Evolutionary conservation across 37 sponge, comb jelly and placozoan species (phyloP).

Genomic region (Spongia lamella): DNA sequence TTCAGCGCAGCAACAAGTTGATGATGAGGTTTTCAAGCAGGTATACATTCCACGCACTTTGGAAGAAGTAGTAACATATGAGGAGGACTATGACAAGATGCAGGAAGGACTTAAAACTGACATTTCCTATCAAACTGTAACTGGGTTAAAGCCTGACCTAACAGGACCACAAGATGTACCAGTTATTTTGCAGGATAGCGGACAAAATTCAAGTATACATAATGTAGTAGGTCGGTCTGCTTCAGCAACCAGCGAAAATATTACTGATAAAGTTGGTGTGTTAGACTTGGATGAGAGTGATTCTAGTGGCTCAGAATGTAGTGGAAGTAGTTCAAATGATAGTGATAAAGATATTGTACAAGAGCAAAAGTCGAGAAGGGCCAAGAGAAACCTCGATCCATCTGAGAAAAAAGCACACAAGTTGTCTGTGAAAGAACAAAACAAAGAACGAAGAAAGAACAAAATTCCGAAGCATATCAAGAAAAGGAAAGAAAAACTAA

Average conservation of each 20-base stretch:
- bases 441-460: constrained; percentile 80
- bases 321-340: too few species aligned
- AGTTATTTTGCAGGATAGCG: constrained; percentile 28
- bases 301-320: constrained; percentile 4
- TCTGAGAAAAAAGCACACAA: constrained; percentile 67
- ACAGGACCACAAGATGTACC: constrained; percentile 60
- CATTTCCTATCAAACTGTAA: constrained; percentile 71
- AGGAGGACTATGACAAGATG: constrained; percentile 63
- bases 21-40: constrained; percentile 88
- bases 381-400: neutral
- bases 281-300: neutral
- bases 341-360: neutral
- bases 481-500: constrained; percentile 75
- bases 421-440: constrained; percentile 84
- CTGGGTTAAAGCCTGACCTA: constrained; percentile 82
- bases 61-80: constrained; percentile 84
- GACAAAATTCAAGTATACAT: neutral
- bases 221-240: neutral
- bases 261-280: neutral
- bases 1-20: constrained; percentile 39
- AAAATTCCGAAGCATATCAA: constrained; percentile 89
- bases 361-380: neutral
- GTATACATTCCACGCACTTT: constrained; percentile 88
- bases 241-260: neutral
- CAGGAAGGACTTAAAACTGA: constrained; percentile 34